A percentile compares a stretch with the other conserved stretches of the same genome.
phyloP scores from a whole-genome alignment of 1,140 invertebrate genomes.

The Drosophila oshimai region DNA sequence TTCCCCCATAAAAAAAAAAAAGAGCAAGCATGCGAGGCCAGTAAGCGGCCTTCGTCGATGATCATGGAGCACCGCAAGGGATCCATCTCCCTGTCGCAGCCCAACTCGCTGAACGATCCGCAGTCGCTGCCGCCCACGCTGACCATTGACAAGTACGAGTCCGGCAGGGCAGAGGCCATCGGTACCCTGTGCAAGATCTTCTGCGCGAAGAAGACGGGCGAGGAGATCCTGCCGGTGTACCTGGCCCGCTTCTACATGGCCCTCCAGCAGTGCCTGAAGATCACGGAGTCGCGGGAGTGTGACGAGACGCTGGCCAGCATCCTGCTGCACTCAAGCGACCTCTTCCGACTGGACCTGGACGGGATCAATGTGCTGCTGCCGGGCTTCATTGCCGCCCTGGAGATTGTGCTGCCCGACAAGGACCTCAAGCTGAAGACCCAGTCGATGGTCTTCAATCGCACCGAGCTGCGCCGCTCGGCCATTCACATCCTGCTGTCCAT shows the following conservation, averaged over 20 bases:
- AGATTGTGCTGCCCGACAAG: slow-evolving; percentile 92
- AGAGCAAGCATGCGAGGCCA: slow-evolving; percentile 81
- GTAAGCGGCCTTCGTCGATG: slow-evolving; percentile 81
- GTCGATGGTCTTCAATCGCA: slow-evolving; percentile 86
- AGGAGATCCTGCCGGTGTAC: slow-evolving; percentile 97
- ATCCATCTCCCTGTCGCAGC: slow-evolving; percentile 80
- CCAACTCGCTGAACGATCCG: slow-evolving; percentile 78
- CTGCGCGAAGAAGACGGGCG: slow-evolving; percentile 97
- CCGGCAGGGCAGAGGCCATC: slow-evolving; percentile 96
- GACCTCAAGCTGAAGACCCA: slow-evolving; percentile 86
- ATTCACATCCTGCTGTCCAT: slow-evolving; percentile 95
- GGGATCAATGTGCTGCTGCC: slow-evolving; percentile 96
- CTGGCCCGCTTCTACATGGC: slow-evolving; percentile 97
- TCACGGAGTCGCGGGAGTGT: slow-evolving; percentile 85
- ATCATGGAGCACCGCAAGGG: slow-evolving; percentile 82
- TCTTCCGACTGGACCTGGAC: slow-evolving; percentile 95
- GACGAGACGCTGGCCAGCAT: slow-evolving; percentile 90
- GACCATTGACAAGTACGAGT: slow-evolving; percentile 88
- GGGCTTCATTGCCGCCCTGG: slow-evolving; percentile 93
- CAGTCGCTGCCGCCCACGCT: slow-evolving; percentile 68
- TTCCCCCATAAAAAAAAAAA: not conserved
- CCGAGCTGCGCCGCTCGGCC: slow-evolving; percentile 93
- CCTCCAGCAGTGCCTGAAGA: slow-evolving; percentile 92
- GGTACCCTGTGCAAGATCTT: slow-evolving; percentile 97
- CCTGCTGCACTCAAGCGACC: slow-evolving; percentile 90